Conservation (phyloP, 2,113 vertebrate species). For the Macrotis lagotis region DNA sequence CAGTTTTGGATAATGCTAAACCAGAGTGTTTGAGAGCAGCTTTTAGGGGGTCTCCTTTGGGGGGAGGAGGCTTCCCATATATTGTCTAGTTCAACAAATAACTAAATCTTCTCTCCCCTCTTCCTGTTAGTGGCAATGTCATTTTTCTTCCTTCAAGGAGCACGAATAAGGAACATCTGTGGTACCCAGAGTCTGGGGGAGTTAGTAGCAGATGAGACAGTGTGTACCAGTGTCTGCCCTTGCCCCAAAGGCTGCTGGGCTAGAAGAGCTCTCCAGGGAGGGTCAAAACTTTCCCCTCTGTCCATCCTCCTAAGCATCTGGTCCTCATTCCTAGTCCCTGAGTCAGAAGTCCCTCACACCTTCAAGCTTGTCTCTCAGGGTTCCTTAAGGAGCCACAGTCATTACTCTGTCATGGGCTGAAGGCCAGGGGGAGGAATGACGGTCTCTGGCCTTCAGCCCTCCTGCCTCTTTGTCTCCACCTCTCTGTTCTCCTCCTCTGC, state of each 20-base stretch:
- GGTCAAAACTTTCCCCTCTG: slow-evolving; percentile 25
- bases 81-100: not conserved
- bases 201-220: slow-evolving; percentile 12
- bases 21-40: not conserved
- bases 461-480: not conserved
- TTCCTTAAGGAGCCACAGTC: slow-evolving; percentile 54
- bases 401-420: slow-evolving; percentile 49
- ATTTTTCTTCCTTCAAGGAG: slow-evolving; percentile 42
- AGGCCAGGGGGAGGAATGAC: slow-evolving; percentile 49
- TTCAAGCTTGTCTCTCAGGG: slow-evolving; percentile 39
- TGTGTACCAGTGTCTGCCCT: slow-evolving; percentile 11
- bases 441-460: slow-evolving; percentile 38
- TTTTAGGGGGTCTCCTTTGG: not conserved
- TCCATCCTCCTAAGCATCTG: slow-evolving; percentile 40
- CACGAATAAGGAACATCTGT: slow-evolving; percentile 48
- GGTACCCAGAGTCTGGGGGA: slow-evolving; percentile 44
- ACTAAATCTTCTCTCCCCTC: slow-evolving; percentile 39
- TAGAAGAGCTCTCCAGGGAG: not conserved
- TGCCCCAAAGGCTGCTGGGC: not conserved
- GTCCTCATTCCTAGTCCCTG: slow-evolving; percentile 47
- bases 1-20: not conserved
- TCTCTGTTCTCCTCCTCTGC: not conserved
- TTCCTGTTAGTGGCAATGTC: slow-evolving; percentile 14
- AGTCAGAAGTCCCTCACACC: slow-evolving; percentile 59
- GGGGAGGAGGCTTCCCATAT: not conserved